Conservation (phyloP, 2,797 vertebrate genomes). For the Bovichtus diacanthus region DNA sequence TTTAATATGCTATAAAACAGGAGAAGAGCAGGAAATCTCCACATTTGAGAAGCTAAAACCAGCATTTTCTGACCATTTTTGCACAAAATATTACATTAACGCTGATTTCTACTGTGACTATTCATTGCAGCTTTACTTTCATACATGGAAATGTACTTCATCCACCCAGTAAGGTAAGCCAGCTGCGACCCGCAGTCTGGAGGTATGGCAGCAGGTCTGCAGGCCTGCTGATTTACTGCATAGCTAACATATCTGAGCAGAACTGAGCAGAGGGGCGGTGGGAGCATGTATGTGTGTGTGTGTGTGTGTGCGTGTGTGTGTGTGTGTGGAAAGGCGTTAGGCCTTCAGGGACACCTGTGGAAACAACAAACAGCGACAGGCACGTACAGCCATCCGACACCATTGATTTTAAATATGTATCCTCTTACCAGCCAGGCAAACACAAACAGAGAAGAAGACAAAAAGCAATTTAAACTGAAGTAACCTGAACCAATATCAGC, state of each 20-base stretch:
- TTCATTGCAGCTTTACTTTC: neutral
- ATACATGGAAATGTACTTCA: conserved; percentile 24
- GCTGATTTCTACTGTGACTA: no score
- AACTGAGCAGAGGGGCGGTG: conserved; percentile 9
- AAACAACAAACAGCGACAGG: conserved; percentile 41
- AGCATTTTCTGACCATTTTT: no score
- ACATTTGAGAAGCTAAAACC: no score
- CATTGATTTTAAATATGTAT: neutral
- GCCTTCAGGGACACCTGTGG: conserved; percentile 65
- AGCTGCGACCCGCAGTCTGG: conserved; percentile 54
- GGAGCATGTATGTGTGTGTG: neutral
- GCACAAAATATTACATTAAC: no score
- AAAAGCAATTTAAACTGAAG: conserved; percentile 14
- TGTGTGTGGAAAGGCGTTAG: conserved; percentile 14
- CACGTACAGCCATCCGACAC: conserved; percentile 18
- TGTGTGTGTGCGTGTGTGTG: conserved; percentile 1
- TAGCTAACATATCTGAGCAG: conserved; percentile 65
- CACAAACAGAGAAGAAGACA: conserved; percentile 15
- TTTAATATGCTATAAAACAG: no score
- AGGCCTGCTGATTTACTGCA: conserved; percentile 68
- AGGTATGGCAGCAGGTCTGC: conserved; percentile 62
- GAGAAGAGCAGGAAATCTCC: no score
- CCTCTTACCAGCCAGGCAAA: conserved; percentile 7
- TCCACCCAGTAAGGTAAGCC: no score
- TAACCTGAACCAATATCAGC: conserved; percentile 27